These are phyloP conservation scores for Micrasema minimum DNA, from an alignment of 1,140 invertebrate species.

Conservation along the genomic window DNA sequence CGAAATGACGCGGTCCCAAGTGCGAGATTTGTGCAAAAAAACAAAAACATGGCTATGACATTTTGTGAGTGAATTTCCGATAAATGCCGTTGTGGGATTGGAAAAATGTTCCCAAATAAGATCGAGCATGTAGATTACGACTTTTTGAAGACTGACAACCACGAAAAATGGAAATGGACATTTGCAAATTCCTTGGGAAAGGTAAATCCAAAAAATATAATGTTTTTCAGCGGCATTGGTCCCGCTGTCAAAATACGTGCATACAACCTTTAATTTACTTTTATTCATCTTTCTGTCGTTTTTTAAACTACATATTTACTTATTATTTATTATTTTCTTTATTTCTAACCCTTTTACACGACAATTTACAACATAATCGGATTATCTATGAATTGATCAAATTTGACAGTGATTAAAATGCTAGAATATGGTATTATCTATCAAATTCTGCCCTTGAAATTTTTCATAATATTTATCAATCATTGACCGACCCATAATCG, in stretches of 20 bases:
- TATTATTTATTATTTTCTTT: too few relatives aligned
- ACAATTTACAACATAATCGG: too few relatives aligned
- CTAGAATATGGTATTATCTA: too few relatives aligned
- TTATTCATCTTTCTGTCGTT: neutral
- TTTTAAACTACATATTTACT: neutral
- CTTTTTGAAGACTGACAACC: constrained; percentile 88
- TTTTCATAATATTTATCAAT: too few relatives aligned
- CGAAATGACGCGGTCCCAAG: too few relatives aligned
- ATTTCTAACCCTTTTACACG: too few relatives aligned
- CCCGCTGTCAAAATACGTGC: constrained; percentile 24
- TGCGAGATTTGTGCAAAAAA: constrained; percentile 1
- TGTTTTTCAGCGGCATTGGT: neutral
- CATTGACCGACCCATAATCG: too few relatives aligned
- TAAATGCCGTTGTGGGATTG: constrained; percentile 21
- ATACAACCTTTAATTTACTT: neutral
- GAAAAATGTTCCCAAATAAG: constrained; percentile 65
- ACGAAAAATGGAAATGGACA: constrained; percentile 88
- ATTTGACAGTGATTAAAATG: too few relatives aligned
- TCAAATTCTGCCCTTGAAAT: too few relatives aligned
- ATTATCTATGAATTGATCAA: too few relatives aligned
- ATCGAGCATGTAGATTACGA: constrained; percentile 80
- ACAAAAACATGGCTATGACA: constrained; percentile 41
- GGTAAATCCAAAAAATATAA: constrained; percentile 65
- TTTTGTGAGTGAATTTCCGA: constrained; percentile 10
- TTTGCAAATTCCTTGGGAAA: constrained; percentile 83